Conservation (phyloP, 1,140 invertebrate genomes). For the Drosophila elegans region DNA sequence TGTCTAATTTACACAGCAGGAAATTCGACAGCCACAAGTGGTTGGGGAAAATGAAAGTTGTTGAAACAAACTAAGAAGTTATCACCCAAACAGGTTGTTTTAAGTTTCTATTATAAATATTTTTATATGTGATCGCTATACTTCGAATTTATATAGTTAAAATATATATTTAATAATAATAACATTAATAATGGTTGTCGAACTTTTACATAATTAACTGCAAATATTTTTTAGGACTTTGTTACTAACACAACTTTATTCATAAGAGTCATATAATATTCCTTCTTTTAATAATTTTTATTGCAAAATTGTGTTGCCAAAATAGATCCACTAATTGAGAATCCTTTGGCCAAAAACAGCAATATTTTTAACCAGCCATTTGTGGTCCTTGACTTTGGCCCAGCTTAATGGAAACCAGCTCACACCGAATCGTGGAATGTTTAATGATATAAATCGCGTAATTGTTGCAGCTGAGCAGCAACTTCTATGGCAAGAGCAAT, state of each 20-base stretch:
- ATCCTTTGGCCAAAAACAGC: slow-evolving; percentile 8
- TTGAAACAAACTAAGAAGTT: not conserved
- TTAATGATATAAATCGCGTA: slow-evolving; percentile 71
- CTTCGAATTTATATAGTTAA: too few species aligned
- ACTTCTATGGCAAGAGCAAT: slow-evolving; percentile 34
- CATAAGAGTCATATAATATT: too few species aligned
- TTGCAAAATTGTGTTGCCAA: not conserved
- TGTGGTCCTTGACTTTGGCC: slow-evolving; percentile 47
- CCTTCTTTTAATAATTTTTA: not conserved
- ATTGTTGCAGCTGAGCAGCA: slow-evolving; percentile 67
- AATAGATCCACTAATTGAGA: slow-evolving; percentile 1
- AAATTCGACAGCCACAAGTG: slow-evolving; percentile 30
- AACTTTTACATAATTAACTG: too few species aligned
- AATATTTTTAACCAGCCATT: slow-evolving; percentile 15
- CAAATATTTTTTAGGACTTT: too few species aligned
- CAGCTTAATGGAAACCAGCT: slow-evolving; percentile 36
- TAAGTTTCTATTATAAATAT: too few species aligned
- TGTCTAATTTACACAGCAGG: slow-evolving; percentile 70
- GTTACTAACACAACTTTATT: too few species aligned
- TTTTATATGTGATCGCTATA: not conserved
- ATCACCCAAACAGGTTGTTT: not conserved
- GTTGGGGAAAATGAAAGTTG: not conserved
- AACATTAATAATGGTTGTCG: too few species aligned
- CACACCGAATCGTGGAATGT: slow-evolving; percentile 43
- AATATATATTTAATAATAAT: too few species aligned